Percentiles rank a stretch among this genome's conserved stretches.
Conservation (phyloP, 2,797 vertebrate genomes). For the Thripadectes ignobilis region DNA sequence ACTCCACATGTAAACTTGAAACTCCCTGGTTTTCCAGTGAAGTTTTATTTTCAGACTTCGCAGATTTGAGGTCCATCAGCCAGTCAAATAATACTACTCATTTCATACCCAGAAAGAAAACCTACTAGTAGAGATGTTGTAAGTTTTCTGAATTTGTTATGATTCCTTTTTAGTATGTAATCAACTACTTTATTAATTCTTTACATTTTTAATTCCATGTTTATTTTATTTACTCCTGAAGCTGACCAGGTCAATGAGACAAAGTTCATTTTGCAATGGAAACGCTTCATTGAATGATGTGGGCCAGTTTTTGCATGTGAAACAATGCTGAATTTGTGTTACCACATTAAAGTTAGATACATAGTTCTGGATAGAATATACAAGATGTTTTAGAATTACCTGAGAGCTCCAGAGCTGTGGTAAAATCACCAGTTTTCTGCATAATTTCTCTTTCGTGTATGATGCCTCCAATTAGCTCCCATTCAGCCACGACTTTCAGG, state of each 20-base stretch:
- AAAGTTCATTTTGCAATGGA: neutral
- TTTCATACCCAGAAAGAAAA: neutral
- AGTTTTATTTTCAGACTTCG: neutral
- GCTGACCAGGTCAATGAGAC: neutral
- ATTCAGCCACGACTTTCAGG: constrained; percentile 77
- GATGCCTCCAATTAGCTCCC: constrained; percentile 27
- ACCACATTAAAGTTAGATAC: neutral
- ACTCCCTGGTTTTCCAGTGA: neutral
- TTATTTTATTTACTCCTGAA: neutral
- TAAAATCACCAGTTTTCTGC: constrained; percentile 79
- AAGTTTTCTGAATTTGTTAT: neutral
- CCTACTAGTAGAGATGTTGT: fast-evolving
- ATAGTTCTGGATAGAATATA: neutral
- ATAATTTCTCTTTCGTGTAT: neutral
- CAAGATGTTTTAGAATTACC: constrained; percentile 64
- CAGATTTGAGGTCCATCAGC: neutral
- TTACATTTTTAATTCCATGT: neutral
- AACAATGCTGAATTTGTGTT: neutral
- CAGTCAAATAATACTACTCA: neutral
- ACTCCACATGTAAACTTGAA: neutral
- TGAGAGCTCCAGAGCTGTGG: constrained; percentile 78
- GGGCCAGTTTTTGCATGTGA: neutral
- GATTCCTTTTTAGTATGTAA: neutral
- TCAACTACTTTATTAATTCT: neutral
- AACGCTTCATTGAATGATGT: fast-evolving